Evolutionary conservation across 1,140 invertebrate species (phyloP).

Genomic region (Neomicropteryx cornuta): DNA sequence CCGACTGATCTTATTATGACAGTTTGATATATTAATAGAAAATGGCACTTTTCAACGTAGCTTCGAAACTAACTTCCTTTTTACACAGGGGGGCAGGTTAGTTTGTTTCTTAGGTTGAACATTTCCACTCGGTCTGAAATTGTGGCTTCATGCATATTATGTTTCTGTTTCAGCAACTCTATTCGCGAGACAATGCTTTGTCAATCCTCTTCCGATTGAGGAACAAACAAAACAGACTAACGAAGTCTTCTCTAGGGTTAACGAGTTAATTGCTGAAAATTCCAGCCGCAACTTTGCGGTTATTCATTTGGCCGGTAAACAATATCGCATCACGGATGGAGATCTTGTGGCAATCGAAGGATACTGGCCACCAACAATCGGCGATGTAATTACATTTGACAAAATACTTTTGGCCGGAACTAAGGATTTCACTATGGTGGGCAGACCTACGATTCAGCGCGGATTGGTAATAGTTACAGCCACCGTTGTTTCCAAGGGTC

Average conservation of each 20-base stretch:
- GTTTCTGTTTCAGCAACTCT: no score
- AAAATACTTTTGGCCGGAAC: conserved; percentile 78
- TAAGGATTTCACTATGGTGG: conserved; percentile 78
- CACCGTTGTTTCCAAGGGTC: conserved; percentile 82
- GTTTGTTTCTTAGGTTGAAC: neutral
- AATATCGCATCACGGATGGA: conserved; percentile 78
- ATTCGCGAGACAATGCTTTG: no score
- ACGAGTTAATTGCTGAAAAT: conserved; percentile 29
- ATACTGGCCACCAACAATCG: conserved; percentile 71
- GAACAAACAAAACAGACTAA: conserved; percentile 20
- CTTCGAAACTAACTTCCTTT: neutral
- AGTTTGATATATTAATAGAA: neutral
- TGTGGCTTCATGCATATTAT: no score
- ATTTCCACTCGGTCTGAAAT: no score
- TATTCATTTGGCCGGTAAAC: conserved; percentile 70
- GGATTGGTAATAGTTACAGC: conserved; percentile 68
- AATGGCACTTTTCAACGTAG: conserved; percentile 4
- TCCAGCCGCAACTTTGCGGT: conserved; percentile 78
- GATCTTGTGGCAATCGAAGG: conserved; percentile 78
- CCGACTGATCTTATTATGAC: no score
- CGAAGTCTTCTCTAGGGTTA: conserved; percentile 31
- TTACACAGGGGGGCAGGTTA: conserved; percentile 2
- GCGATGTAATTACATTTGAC: conserved; percentile 74
- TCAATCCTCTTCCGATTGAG: no score
- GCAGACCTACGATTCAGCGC: conserved; percentile 65